phyloP scores from a whole-genome alignment of 2,888 invertebrate genomes.

The Embidobia sp. region DNA sequence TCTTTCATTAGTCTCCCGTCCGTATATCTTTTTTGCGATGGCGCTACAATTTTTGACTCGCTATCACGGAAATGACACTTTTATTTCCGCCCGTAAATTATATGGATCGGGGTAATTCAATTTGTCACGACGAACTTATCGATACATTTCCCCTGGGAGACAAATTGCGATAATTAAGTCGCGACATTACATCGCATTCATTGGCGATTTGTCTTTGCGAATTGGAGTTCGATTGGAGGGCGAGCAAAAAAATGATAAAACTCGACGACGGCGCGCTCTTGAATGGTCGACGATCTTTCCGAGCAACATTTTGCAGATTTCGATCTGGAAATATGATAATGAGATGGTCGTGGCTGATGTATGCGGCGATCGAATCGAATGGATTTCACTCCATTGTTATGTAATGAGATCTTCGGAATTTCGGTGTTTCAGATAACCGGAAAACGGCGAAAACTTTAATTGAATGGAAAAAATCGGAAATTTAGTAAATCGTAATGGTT shows the following conservation, averaged over 20 bases:
- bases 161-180: slow-evolving; percentile 56
- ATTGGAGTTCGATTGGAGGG: slow-evolving; percentile 44
- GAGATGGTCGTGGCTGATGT: too few relatives aligned
- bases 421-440: too few relatives aligned
- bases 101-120: slow-evolving; percentile 43
- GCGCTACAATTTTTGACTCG: slow-evolving; percentile 30
- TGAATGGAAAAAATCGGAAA: too few relatives aligned
- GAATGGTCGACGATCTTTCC: too few relatives aligned
- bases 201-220: slow-evolving; percentile 29
- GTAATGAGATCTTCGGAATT: too few relatives aligned
- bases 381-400: too few relatives aligned
- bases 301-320: too few relatives aligned
- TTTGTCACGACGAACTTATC: slow-evolving; percentile 56
- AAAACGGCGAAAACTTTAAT: too few relatives aligned
- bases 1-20: slow-evolving; percentile 24
- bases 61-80: slow-evolving; percentile 28
- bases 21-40: slow-evolving; percentile 8
- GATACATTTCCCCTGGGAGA: slow-evolving; percentile 42
- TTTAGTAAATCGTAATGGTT: too few relatives aligned
- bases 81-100: slow-evolving; percentile 38
- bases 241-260: slow-evolving; percentile 22
- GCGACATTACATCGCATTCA: slow-evolving; percentile 38
- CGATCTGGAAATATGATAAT: too few relatives aligned
- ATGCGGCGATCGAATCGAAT: too few relatives aligned
- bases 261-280: too few relatives aligned